Evolutionary conservation across 1,140 invertebrate species (phyloP).

Genomic region (Eriosoma lanigerum): DNA sequence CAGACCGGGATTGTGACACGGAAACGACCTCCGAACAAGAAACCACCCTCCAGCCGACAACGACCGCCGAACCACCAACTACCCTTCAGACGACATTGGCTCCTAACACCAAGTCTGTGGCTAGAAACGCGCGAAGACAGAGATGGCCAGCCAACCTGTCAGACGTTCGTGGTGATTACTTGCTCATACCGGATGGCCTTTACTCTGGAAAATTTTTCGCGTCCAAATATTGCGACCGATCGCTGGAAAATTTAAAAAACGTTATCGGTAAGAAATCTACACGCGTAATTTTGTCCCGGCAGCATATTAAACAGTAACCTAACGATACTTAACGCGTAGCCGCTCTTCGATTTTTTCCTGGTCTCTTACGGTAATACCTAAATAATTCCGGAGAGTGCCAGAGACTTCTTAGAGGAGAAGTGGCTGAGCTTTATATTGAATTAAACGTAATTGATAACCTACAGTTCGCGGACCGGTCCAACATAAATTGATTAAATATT

Average conservation of each 20-base stretch:
- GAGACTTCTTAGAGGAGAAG: no score
- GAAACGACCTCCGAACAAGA: background rate
- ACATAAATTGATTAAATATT: no score
- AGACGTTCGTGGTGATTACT: constrained; percentile 1
- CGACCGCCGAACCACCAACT: background rate
- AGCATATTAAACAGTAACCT: background rate
- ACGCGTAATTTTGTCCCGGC: background rate
- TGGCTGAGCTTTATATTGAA: no score
- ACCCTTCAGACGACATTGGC: background rate
- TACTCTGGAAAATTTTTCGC: background rate
- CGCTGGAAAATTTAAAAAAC: background rate
- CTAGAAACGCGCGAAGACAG: background rate
- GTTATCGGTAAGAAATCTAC: background rate
- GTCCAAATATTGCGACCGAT: constrained; percentile 11
- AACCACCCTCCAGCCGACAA: background rate
- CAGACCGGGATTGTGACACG: constrained; percentile 39
- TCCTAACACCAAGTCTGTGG: background rate
- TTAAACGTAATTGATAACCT: no score
- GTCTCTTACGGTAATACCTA: background rate
- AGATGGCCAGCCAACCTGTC: background rate
- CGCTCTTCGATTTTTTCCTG: background rate
- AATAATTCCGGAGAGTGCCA: background rate
- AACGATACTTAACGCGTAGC: background rate
- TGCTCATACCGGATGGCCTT: constrained; percentile 36
- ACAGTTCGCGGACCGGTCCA: no score